These are phyloP conservation scores for Scaptomyza pallida DNA, from an alignment of 1,140 invertebrate genomes.

Conservation along the genomic window DNA sequence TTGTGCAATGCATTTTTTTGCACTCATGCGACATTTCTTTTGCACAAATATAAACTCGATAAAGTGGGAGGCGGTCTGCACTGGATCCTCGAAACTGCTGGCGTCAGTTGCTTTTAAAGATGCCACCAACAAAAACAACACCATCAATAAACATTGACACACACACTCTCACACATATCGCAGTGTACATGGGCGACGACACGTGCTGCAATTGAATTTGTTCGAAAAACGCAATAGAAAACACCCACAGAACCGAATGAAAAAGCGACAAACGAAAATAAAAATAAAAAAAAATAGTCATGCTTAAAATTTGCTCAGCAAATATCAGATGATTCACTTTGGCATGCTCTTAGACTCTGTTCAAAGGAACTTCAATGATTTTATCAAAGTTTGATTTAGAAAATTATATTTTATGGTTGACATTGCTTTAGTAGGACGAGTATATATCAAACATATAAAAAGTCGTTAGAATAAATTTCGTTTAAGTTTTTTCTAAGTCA, in stretches of 20 bases:
- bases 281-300: slow-evolving; percentile 27
- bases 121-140: slow-evolving; percentile 30
- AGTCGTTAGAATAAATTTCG: too few species aligned
- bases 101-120: slow-evolving; percentile 78
- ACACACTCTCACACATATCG: slow-evolving; percentile 38
- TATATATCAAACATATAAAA: too few species aligned
- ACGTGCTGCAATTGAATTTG: slow-evolving; percentile 80
- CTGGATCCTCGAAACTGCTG: slow-evolving; percentile 63
- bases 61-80: slow-evolving; percentile 55
- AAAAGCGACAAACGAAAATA: slow-evolving; percentile 11
- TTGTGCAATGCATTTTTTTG: slow-evolving; percentile 75
- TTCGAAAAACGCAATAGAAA: slow-evolving; percentile 79
- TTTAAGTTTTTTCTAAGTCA: too few species aligned
- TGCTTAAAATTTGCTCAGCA: neutral
- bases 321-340: neutral
- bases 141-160: slow-evolving; percentile 28
- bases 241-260: slow-evolving; percentile 58
- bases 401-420: too few species aligned
- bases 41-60: slow-evolving; percentile 71
- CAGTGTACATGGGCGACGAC: slow-evolving; percentile 69
- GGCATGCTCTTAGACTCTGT: slow-evolving; percentile 1
- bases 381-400: too few species aligned
- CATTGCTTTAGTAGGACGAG: too few species aligned
- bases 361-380: too few species aligned
- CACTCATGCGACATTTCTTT: slow-evolving; percentile 74